A percentile compares a stretch with the other conserved stretches of the same genome.
Conservation (phyloP, 2,888 invertebrate species). For the Drosophila niveifrons region DNA sequence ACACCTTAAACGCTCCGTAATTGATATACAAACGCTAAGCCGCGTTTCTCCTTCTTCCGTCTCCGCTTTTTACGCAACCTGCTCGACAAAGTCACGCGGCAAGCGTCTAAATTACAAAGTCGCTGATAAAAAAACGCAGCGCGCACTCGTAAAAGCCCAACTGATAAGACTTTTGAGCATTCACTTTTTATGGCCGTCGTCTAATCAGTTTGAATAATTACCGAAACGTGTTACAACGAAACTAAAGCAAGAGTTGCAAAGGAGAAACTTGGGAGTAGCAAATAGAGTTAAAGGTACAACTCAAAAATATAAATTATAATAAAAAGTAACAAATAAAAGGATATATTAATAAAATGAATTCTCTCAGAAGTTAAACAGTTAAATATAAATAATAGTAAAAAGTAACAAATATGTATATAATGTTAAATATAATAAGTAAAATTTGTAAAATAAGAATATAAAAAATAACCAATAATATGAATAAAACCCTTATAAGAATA, state of each 20-base stretch:
- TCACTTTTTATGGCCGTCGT: constrained; percentile 66
- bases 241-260: constrained; percentile 16
- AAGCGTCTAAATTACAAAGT: constrained; percentile 66
- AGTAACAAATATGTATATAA: no score
- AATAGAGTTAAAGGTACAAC: not conserved
- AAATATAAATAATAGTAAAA: no score
- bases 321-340: no score
- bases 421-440: no score
- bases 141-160: constrained; percentile 48
- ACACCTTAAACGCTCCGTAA: constrained; percentile 64
- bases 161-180: constrained; percentile 68
- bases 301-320: not conserved
- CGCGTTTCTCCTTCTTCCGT: not conserved
- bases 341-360: not conserved
- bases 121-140: constrained; percentile 59
- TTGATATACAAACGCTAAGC: constrained; percentile 66
- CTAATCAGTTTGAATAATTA: constrained; percentile 80
- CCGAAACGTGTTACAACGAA: constrained; percentile 65
- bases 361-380: no score
- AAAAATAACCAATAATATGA: no score
- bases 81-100: constrained; percentile 66
- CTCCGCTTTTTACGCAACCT: not conserved
- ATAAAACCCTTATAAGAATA: no score
- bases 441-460: no score
- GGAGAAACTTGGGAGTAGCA: not conserved